Base-by-base conservation (phyloP, 2,888 invertebrate genomes). In the Heliothis peltigera region DNA sequence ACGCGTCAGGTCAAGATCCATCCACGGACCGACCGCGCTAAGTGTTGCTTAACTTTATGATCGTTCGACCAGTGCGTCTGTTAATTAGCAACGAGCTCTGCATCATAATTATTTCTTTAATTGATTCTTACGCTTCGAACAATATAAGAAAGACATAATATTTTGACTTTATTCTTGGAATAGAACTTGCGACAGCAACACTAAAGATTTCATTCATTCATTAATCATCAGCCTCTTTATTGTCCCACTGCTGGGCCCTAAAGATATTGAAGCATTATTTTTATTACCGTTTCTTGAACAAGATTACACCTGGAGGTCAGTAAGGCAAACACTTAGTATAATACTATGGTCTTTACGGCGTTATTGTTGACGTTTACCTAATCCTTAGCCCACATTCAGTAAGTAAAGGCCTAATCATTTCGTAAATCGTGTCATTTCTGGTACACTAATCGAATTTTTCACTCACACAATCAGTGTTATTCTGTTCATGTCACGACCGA, bases 361-460 rank as follows among this genome's bases (percentile, higher is more conserved):
- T 47, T 8, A 53, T 19, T 59, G 43, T 48, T 25, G n/a, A 47
- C 44, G 49, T 54, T 69, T 57, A 63, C 28, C 17, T 53, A 58
- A 48, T 28, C n/a, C 22, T 44, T 17, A 39, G 7, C 12, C 17
- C 22, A 46, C 39, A 61, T 55, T 59, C 12, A 46, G 8, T 32
- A 17, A 17, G 47, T 60, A 66, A 76, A 76, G 53, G 56, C 54
- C 18, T 60, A 57, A 61, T 64, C 51, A 70, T 59, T 49, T 56
- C 22, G 19, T 44, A 63, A 77, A 63, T 64, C 53, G 65, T 51
- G 51, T 51, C n/a, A 44, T 53, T 56, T 66, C 15, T 21, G 35
- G 39, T 57, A 71, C 65, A 51, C 60, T 81, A 77, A 77, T 81
- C 65, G 75, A 74, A 77, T 79, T 80, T 66, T 46, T 62, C 56